Conservation (phyloP, 2,888 invertebrate genomes). For the Scotopteryx bipunctaria region DNA sequence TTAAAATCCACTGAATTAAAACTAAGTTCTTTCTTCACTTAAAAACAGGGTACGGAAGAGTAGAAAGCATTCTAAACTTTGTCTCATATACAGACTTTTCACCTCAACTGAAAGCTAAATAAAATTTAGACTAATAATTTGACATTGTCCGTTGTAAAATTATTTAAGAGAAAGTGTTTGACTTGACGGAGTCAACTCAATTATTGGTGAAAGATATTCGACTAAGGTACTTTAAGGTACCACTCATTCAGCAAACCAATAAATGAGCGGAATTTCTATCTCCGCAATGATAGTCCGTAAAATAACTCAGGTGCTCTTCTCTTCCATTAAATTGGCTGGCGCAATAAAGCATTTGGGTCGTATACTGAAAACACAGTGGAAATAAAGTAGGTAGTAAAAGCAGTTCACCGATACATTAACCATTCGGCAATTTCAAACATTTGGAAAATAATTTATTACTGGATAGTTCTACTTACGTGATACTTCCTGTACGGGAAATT, state of each 20-base stretch:
- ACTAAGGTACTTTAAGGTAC: background rate
- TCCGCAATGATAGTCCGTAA: background rate
- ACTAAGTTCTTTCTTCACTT: no score
- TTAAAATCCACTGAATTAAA: no score
- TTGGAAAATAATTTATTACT: no score
- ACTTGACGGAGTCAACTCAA: background rate
- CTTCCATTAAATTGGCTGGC: conserved; percentile 30
- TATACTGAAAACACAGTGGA: background rate
- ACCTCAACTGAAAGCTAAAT: no score
- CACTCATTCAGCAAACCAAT: background rate
- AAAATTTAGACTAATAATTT: no score
- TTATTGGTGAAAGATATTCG: background rate
- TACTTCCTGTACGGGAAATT: no score
- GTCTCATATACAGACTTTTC: no score
- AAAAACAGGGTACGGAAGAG: no score
- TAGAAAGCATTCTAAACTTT: no score
- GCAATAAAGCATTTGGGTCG: conserved; percentile 26
- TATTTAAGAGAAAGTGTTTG: background rate
- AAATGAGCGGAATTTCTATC: background rate
- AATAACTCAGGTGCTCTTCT: conserved; percentile 20
- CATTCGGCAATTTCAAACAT: background rate
- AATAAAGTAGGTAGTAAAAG: conserved; percentile 2
- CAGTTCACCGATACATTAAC: background rate
- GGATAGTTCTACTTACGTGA: no score
- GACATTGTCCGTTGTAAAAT: background rate